phyloP scores from a whole-genome alignment of 2,113 vertebrate species.

The Mustelus asterias region DNA sequence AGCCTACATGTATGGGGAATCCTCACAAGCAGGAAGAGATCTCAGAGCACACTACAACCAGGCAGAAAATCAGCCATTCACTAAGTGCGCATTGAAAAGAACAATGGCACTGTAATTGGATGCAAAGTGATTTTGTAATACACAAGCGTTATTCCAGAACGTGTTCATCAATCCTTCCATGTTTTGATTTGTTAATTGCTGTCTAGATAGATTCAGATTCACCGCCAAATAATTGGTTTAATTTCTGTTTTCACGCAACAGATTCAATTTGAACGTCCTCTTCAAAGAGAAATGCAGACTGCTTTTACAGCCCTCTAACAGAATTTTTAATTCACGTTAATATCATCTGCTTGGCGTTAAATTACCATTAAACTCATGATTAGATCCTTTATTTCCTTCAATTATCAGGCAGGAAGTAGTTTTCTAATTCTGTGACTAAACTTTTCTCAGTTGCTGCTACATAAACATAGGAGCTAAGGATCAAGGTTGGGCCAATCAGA shows the following conservation, averaged over 20 bases:
- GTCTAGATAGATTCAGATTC: background rate
- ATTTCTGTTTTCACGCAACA: background rate
- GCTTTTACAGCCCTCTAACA: background rate
- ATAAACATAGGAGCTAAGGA: background rate
- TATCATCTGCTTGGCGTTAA: background rate
- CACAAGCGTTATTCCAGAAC: background rate
- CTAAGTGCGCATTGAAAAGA: background rate
- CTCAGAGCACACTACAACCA: background rate
- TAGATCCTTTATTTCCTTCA: background rate
- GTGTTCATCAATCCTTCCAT: background rate
- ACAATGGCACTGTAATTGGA: background rate
- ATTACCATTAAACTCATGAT: background rate
- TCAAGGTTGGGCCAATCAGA: background rate
- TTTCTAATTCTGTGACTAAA: background rate
- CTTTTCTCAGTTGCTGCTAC: background rate
- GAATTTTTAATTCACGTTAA: background rate
- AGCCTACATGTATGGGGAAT: background rate
- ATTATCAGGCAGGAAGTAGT: background rate
- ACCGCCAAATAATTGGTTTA: background rate
- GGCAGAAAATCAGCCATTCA: background rate
- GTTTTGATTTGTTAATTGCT: conserved; percentile 16
- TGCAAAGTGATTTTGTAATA: background rate
- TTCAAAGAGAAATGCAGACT: background rate
- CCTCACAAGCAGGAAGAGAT: background rate
- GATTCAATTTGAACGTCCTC: background rate